These are phyloP conservation scores for Hydrolagus colliei DNA, from an alignment of 2,797 vertebrate species.

Conservation along the genomic window DNA sequence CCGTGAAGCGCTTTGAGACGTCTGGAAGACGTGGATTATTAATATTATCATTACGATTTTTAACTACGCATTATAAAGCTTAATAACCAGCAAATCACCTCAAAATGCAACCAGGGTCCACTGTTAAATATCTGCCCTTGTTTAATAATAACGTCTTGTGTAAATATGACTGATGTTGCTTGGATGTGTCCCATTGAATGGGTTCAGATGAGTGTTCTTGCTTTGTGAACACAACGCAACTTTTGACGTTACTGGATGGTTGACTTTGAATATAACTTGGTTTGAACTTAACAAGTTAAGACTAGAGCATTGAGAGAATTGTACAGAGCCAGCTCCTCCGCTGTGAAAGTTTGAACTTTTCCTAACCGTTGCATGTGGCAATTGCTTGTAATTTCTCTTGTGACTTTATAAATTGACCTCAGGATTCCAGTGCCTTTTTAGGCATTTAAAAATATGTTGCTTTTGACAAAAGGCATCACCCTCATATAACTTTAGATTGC, in stretches of 20 bases:
- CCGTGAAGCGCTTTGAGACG: too few relatives aligned
- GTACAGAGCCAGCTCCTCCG: not conserved
- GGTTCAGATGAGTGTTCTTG: not conserved
- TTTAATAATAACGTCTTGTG: too few relatives aligned
- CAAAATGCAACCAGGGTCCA: too few relatives aligned
- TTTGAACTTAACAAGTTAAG: not conserved
- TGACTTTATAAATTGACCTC: not conserved
- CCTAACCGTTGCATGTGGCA: not conserved
- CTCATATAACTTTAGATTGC: not conserved
- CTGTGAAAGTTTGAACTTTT: constrained; percentile 1
- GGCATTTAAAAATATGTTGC: not conserved
- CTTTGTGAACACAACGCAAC: not conserved
- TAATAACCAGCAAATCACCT: too few relatives aligned
- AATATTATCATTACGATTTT: too few relatives aligned
- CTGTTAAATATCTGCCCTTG: too few relatives aligned
- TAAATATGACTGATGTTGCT: too few relatives aligned
- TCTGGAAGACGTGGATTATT: too few relatives aligned
- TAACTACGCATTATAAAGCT: too few relatives aligned
- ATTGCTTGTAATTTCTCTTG: not conserved
- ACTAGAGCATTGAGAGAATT: not conserved
- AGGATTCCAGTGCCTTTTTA: not conserved
- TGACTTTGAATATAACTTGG: not conserved
- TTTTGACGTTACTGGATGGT: not conserved
- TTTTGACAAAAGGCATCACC: not conserved
- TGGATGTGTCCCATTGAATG: too few relatives aligned